A percentile compares a stretch with the other conserved stretches of the same genome.
Conservation (phyloP, 2,113 vertebrate species). For the Pyrgilauda ruficollis region DNA sequence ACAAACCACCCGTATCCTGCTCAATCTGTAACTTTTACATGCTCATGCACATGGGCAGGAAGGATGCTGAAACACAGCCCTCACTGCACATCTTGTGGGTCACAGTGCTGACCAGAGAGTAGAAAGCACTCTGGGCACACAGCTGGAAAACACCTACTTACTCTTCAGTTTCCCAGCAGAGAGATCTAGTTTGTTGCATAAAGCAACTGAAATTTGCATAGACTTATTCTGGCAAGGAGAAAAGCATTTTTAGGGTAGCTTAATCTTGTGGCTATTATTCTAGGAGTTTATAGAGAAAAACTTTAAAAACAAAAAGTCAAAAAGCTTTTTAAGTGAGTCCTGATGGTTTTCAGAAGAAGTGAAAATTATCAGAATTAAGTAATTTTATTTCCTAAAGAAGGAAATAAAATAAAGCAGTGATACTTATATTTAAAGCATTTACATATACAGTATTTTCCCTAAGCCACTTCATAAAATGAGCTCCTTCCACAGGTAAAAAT, state of each 20-base stretch:
- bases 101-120: not conserved
- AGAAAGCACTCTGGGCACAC: accelerated
- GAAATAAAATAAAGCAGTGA: not conserved
- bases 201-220: not conserved
- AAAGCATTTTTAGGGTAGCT: not conserved
- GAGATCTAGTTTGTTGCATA: not conserved
- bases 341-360: not conserved
- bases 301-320: not conserved
- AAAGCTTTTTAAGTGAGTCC: not conserved
- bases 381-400: not conserved
- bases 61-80: not conserved
- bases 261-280: not conserved
- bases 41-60: accelerated
- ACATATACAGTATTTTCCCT: not conserved
- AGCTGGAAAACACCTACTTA: not conserved
- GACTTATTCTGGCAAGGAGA: not conserved
- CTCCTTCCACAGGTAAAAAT: not conserved
- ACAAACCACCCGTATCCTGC: not conserved
- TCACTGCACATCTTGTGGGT: not conserved
- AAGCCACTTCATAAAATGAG: not conserved
- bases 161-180: not conserved
- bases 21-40: not conserved
- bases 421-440: not conserved
- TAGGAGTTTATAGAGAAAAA: not conserved
- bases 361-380: not conserved